Evolutionary conservation across 2,113 vertebrate genomes (phyloP), one percentile per base, ranked within the genome.

Genomic region (Prunella himalayana): DNA sequence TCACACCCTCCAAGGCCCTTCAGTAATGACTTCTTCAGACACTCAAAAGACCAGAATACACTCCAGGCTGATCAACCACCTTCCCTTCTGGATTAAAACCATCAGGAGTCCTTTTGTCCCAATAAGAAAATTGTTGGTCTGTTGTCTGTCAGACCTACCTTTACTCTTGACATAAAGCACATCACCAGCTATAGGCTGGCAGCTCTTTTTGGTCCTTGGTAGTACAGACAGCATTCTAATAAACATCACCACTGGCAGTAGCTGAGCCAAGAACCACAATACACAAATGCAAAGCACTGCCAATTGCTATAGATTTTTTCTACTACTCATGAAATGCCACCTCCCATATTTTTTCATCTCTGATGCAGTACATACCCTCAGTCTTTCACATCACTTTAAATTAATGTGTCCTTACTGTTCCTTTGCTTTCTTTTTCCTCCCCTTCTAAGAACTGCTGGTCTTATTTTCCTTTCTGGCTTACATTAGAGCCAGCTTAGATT

Each of bases 391-490:
- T 50, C 41, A 37, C 27, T 59, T 61, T n/a, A 92, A 91, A 54
- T 83, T 6, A 95, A 60, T 41, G 10, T 75, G 30, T 87, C 31
- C 45, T 95, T 77, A 76, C 50, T 69, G 37, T 53, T 90, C 37
- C 50, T 91, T 88, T 50, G 23, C 18, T 70, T 79, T 65, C 27
- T 16, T 59, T 71, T 93, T 41, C 39, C 49, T 80, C 15, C 16
- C 14, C 33, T 64, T 92, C 70, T 73, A 91, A 90, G 83, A 97
- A 86, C 37, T 63, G 35, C 27, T 81, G 63, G 18, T 44, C 94
- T 95, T 90, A 70, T 95, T 97, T 96, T 95, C 66, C 47, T 53
- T 94, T 90, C 76, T 95, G 86, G 69, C 39, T 88, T 61, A 82
- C 39, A 50, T 39, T 50, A 68, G 47, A 93, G 78, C 50, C 78